Conservation (phyloP, 2,888 invertebrate species). For the Drosophila paramelanica region DNA sequence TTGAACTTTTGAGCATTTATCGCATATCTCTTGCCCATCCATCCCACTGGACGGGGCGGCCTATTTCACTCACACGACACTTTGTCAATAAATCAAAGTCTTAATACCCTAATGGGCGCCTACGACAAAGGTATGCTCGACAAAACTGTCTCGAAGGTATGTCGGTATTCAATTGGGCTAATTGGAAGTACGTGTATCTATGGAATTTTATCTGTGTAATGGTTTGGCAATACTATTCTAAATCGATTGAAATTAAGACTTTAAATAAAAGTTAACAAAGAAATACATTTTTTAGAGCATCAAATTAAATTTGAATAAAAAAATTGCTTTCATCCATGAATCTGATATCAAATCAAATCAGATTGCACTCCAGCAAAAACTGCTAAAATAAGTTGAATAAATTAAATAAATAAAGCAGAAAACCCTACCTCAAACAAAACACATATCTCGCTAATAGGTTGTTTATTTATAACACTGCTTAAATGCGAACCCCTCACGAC, state of each 20-base stretch:
- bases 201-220: conserved; percentile 28
- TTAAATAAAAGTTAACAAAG: neutral
- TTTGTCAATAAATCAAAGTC: conserved; percentile 43
- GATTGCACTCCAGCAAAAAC: neutral
- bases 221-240: neutral
- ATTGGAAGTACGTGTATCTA: conserved; percentile 15
- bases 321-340: too few relatives aligned
- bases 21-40: conserved; percentile 14
- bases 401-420: conserved; percentile 5
- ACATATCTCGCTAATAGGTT: conserved; percentile 54
- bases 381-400: too few relatives aligned
- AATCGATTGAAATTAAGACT: neutral
- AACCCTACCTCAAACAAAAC: conserved; percentile 65
- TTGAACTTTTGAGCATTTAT: conserved; percentile 46
- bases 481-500: conserved; percentile 31
- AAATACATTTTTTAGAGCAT: neutral
- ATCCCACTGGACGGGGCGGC: neutral
- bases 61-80: conserved; percentile 5
- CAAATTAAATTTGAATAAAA: neutral
- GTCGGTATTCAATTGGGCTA: conserved; percentile 16
- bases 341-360: conserved; percentile 9
- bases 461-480: conserved; percentile 60
- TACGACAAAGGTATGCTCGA: conserved; percentile 16
- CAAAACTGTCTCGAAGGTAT: conserved; percentile 15
- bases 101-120: conserved; percentile 38